These are phyloP conservation scores for Campaea margaritaria DNA, from an alignment of 2,888 invertebrate species.

Conservation along the genomic window DNA sequence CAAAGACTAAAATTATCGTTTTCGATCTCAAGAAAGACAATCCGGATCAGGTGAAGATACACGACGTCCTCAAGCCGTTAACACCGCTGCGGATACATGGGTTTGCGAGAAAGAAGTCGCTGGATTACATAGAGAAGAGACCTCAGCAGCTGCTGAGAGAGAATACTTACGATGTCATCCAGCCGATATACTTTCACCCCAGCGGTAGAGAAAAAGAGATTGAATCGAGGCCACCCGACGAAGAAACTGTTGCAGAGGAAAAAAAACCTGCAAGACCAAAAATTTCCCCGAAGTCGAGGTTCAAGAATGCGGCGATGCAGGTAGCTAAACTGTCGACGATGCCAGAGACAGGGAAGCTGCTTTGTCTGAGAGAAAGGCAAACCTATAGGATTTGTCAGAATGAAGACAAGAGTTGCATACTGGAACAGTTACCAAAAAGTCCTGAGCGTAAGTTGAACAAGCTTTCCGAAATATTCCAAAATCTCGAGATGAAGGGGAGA, in stretches of 20 bases:
- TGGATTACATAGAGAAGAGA: conserved; percentile 60
- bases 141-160: conserved; percentile 74
- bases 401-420: conserved; percentile 56
- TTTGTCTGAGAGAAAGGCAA: conserved; percentile 72
- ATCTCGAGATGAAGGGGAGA: conserved; percentile 71
- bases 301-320: conserved; percentile 75
- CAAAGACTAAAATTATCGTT: conserved; percentile 74
- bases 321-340: conserved; percentile 71
- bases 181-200: conserved; percentile 69
- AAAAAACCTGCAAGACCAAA: conserved; percentile 38
- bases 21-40: conserved; percentile 68
- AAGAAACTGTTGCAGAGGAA: conserved; percentile 31
- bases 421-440: conserved; percentile 65
- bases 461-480: conserved; percentile 77
- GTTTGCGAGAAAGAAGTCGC: conserved; percentile 58
- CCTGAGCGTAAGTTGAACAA: conserved; percentile 71
- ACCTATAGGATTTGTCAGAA: conserved; percentile 58
- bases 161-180: conserved; percentile 79
- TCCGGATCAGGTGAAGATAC: conserved; percentile 57
- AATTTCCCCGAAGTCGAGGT: conserved; percentile 72
- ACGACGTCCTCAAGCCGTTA: conserved; percentile 73
- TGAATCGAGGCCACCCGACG: conserved; percentile 5
- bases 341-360: conserved; percentile 75
- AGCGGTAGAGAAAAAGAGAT: conserved; percentile 56
- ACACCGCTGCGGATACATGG: conserved; percentile 72